Evolutionary conservation across 2,113 vertebrate species (phyloP).

Genomic region (Muntiacus reevesi): DNA sequence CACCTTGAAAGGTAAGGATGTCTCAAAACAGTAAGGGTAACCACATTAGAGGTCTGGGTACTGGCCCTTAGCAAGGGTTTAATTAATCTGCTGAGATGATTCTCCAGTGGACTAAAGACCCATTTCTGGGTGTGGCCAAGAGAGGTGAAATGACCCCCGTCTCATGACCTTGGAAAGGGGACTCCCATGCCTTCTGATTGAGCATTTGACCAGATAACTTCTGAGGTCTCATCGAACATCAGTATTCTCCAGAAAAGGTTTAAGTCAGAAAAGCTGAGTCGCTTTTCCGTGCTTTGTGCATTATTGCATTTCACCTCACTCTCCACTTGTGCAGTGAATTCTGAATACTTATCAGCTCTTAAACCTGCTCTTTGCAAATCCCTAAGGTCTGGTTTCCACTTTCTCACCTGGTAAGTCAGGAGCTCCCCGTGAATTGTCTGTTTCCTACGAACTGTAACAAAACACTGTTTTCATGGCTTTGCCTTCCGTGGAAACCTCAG

Average conservation of each 20-base stretch:
- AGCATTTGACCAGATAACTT: neutral
- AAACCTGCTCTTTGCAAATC: neutral
- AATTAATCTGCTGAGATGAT: neutral
- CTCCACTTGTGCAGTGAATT: neutral
- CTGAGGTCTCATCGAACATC: neutral
- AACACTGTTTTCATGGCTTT: neutral
- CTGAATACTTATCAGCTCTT: neutral
- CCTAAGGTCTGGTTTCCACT: neutral
- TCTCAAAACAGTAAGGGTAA: neutral
- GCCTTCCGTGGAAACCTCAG: neutral
- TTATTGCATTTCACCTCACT: neutral
- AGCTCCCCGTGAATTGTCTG: neutral
- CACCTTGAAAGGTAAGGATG: neutral
- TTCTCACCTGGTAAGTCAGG: neutral
- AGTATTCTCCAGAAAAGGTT: neutral
- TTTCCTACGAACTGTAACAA: neutral
- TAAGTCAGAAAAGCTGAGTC: neutral
- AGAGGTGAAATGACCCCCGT: neutral
- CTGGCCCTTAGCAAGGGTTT: neutral
- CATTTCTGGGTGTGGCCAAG: neutral
- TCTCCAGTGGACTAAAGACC: accelerated
- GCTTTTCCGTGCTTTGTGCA: neutral
- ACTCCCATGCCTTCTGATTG: neutral
- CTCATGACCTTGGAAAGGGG: neutral
- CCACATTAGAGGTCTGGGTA: neutral